Evolutionary conservation across 2,113 vertebrate species (phyloP).

Genomic region (Zosterops lateralis): DNA sequence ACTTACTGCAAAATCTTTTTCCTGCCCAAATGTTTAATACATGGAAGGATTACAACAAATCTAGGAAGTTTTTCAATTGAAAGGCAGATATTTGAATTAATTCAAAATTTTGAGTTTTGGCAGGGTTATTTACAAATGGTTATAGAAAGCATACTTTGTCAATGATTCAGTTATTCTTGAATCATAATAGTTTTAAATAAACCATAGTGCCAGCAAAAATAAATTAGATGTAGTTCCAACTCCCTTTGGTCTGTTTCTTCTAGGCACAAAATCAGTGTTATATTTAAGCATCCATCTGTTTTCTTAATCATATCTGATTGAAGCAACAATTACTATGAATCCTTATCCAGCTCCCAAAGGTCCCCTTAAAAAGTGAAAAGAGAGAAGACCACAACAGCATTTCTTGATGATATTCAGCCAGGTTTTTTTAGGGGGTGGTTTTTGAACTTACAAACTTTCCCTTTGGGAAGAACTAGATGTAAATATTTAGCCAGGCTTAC

Average conservation of each 20-base stretch:
- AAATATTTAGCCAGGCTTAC: neutral
- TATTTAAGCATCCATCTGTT: conserved; percentile 51
- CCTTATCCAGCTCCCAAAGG: neutral
- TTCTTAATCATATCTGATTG: conserved; percentile 43
- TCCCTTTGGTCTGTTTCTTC: conserved; percentile 40
- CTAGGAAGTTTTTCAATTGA: conserved; percentile 31
- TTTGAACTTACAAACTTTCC: neutral
- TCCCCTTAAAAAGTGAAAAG: neutral
- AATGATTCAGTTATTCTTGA: conserved; percentile 60
- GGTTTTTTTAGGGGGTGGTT: neutral
- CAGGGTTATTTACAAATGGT: conserved; percentile 34
- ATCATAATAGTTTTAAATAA: conserved; percentile 54
- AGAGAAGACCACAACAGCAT: neutral
- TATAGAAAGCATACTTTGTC: conserved; percentile 48
- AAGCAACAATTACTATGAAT: conserved; percentile 5
- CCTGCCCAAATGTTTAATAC: conserved; percentile 43
- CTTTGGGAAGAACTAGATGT: neutral
- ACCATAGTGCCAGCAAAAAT: conserved; percentile 42
- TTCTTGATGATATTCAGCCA: neutral
- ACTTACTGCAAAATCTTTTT: conserved; percentile 32
- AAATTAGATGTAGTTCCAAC: conserved; percentile 39
- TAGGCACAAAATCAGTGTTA: conserved; percentile 31
- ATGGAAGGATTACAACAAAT: neutral
- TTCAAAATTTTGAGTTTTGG: conserved; percentile 53
- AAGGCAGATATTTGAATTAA: conserved; percentile 52